Evolutionary conservation across 2,888 invertebrate species (phyloP).

Genomic region (Scrobipalpa atriplicella): DNA sequence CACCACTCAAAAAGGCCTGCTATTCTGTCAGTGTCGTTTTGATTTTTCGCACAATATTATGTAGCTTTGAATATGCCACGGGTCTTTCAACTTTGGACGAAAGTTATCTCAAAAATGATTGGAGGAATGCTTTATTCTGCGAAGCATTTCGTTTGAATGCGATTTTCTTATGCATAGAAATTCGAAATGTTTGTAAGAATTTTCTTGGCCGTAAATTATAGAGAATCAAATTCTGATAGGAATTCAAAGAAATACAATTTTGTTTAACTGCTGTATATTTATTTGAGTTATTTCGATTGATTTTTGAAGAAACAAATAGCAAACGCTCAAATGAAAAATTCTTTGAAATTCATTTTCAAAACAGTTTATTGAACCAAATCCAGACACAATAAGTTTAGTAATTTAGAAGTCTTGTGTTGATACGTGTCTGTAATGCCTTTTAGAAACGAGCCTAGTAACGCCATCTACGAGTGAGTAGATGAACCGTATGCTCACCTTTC

Average conservation of each 20-base stretch:
- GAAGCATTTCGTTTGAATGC: slow-evolving; percentile 26
- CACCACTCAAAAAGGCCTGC: slow-evolving; percentile 59
- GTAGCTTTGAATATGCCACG: slow-evolving; percentile 36
- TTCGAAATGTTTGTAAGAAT: neutral
- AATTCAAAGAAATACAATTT: neutral
- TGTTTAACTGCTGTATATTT: neutral
- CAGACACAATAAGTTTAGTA: no score
- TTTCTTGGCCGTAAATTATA: neutral
- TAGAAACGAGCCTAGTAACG: neutral
- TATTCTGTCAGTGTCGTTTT: slow-evolving; percentile 50
- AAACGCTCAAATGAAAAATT: neutral
- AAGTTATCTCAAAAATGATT: slow-evolving; percentile 52
- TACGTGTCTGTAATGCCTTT: no score
- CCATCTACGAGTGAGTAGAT: slow-evolving; percentile 11
- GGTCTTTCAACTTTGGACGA: slow-evolving; percentile 49
- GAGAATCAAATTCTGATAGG: neutral
- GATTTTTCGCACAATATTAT: slow-evolving; percentile 41
- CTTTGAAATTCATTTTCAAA: neutral
- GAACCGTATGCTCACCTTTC: neutral
- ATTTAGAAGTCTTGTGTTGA: no score
- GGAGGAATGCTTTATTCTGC: slow-evolving; percentile 30
- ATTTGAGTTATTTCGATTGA: neutral
- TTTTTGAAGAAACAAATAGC: neutral
- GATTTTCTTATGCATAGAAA: slow-evolving; percentile 22
- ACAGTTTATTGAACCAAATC: neutral